Evolutionary conservation across 2,113 vertebrate species (phyloP), one percentile per base, ranked within the genome.

Genomic region (Petrocephalus zakoni): DNA sequence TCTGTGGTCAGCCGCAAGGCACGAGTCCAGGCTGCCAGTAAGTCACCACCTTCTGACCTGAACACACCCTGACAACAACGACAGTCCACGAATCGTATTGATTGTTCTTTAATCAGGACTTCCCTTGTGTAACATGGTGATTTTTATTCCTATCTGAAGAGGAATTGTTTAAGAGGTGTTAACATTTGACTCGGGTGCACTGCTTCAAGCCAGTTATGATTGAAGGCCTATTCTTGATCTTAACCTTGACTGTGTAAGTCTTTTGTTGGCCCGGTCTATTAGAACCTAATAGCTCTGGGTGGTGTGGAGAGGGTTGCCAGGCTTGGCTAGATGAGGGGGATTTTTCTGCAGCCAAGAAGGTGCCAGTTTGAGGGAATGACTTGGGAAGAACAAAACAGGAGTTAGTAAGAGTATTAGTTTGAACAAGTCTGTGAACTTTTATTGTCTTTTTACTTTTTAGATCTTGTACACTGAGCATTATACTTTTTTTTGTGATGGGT

Each of bases 1-100:
- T 94, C 98, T 88, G 95, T 99, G 92, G 96, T 99, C 92, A 99
- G 98, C 94, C 94, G 98, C 34, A 98, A 97, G 92, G 98, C 98
- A 0, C 96, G 96, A 68, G 96, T 99, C 42, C 98, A 97, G 92
- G 98, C 98, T 93, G 97, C 98, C 19, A 99, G 98, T 99, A 95
- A 97, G 98, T 97, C 56, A 21, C 52, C 21, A 15, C 83, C 51
- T 55, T 53, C 46, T 46, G 81, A 49, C 19, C 19, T 52, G n/a
- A 85, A 15, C 46, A 51, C 37, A 52, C 83, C 49, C 11, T 85
- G n/a, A 49, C n/a, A 46, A 85, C 4, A 52, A 49, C 52, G n/a
- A 29, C 10, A 25, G 49, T 25, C 13, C 25, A 6, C 25, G 10
- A 72, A 25, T 72, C 64, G 25, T n/a, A 37, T 82, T 85, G 47